Evolutionary conservation across 1,140 invertebrate species (phyloP), one percentile per base, ranked within the genome.

Genomic region (Anadara kagoshimensis): DNA sequence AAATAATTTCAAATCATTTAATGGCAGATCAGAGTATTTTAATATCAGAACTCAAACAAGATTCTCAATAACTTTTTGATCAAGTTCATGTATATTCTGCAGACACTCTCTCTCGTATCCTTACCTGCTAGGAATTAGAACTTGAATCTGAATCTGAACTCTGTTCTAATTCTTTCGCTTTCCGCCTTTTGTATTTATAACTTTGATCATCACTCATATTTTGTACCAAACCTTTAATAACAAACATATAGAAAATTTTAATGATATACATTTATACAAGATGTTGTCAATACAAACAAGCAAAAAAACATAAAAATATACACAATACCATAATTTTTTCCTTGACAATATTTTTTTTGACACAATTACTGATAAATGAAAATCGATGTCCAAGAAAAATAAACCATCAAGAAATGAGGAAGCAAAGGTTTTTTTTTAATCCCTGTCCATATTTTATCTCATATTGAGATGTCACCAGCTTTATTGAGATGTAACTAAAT

Each of bases 101-200:
- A 36, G 29, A 36, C 29, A 36, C 29, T 36, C 29, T 36, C 29
- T 36, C 29, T 36, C 29, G 2, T 58, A 14, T 14, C 12, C 54
- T 51, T 68, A 78, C 70, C 68, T 78, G 73, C 69, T 78, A 78
- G 45, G 75, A 80, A 41, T 72, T 73, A 29, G 62, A 73, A 69
- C 76, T 74, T n/a, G 70, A 75, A 73, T 78, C 76, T 56, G 78
- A 80, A 45, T 79, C 76, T 54, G 75, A 71, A 69, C 24, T 65
- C 29, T 36, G 29, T 43, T 81, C 74, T 76, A 75, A 47, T 70
- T 80, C 79, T 65, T 76, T 78, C 36, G 66, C 72, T 75, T 85
- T 86, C 79, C 85, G 76, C 62, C 83, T 74, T 77, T 83, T 85
- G 53, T 80, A 84, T 78, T 86, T 86, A 65, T 83, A 84, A 64